phyloP scores from a whole-genome alignment of 2,888 invertebrate species.

The Drosophila anomelani region DNA sequence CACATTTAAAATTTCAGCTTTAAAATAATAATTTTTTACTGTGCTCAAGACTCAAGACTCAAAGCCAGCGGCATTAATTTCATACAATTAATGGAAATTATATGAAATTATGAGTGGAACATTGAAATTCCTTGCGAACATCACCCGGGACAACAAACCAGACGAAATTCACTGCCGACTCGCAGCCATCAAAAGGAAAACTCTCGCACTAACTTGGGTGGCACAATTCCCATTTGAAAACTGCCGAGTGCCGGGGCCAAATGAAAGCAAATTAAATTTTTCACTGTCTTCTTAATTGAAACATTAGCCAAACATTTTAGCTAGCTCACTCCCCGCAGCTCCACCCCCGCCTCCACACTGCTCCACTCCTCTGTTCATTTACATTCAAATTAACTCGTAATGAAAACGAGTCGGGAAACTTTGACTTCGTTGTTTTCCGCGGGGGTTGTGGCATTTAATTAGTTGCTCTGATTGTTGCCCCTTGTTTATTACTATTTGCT shows the following conservation, averaged over 20 bases:
- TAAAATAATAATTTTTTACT: background rate
- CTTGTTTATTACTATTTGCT: conserved; percentile 54
- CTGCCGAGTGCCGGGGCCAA: conserved; percentile 46
- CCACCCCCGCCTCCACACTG: background rate
- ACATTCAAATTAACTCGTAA: conserved; percentile 82
- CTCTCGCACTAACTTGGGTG: conserved; percentile 45
- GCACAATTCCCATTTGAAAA: conserved; percentile 43
- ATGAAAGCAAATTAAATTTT: conserved; percentile 82
- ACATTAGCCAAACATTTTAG: conserved; percentile 74
- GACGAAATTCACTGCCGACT: conserved; percentile 29
- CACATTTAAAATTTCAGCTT: background rate
- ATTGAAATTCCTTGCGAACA: conserved; percentile 79
- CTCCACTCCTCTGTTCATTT: conserved; percentile 69
- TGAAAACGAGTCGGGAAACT: conserved; percentile 77
- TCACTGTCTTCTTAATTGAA: conserved; percentile 81
- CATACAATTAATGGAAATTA: conserved; percentile 79
- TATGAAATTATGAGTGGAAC: conserved; percentile 75
- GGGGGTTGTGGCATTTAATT: conserved; percentile 77
- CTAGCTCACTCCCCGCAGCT: conserved; percentile 9
- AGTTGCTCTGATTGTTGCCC: conserved; percentile 72
- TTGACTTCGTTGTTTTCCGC: conserved; percentile 28
- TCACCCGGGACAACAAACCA: conserved; percentile 68
- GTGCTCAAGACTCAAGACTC: conserved; percentile 13
- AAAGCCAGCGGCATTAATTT: conserved; percentile 71
- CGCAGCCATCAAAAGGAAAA: conserved; percentile 42